These are phyloP conservation scores for Theristicus caerulescens DNA, from an alignment of 2,113 vertebrate genomes.

Conservation along the genomic window DNA sequence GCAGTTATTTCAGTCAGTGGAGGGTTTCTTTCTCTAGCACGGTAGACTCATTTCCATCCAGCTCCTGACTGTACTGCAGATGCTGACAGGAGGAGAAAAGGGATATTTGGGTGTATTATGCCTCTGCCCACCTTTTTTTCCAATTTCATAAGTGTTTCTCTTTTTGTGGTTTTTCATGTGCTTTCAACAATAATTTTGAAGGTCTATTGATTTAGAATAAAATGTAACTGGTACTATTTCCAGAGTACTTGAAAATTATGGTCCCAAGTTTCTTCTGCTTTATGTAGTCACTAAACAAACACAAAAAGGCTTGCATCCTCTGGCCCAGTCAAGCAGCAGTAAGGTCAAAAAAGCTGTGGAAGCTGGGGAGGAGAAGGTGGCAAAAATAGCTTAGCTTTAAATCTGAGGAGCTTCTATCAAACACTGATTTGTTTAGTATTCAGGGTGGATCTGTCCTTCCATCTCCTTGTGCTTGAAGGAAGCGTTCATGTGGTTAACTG, in stretches of 20 bases:
- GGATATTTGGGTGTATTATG: neutral
- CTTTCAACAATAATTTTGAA: conserved; percentile 4
- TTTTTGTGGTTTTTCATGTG: neutral
- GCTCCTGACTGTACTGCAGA: neutral
- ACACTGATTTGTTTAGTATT: neutral
- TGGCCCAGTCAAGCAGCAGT: neutral
- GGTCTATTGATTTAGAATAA: neutral
- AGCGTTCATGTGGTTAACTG: neutral
- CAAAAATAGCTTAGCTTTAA: neutral
- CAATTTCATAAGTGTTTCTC: neutral
- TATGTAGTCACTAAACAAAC: neutral
- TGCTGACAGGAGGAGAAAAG: neutral
- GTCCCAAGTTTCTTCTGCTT: neutral
- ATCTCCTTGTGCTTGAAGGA: neutral
- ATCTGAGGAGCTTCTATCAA: neutral
- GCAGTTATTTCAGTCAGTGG: neutral
- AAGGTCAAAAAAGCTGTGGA: neutral
- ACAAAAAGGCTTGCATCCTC: neutral
- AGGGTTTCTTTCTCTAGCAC: neutral
- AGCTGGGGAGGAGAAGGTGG: neutral
- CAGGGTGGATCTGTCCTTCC: neutral
- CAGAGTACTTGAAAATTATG: neutral
- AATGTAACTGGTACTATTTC: neutral
- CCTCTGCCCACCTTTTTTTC: neutral
- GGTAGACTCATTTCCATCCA: neutral